A percentile compares a stretch with the other conserved stretches of the same genome.
These are phyloP conservation scores for Ictalurus punctatus DNA, from an alignment of 2,113 vertebrate species.

Conservation along the genomic window DNA sequence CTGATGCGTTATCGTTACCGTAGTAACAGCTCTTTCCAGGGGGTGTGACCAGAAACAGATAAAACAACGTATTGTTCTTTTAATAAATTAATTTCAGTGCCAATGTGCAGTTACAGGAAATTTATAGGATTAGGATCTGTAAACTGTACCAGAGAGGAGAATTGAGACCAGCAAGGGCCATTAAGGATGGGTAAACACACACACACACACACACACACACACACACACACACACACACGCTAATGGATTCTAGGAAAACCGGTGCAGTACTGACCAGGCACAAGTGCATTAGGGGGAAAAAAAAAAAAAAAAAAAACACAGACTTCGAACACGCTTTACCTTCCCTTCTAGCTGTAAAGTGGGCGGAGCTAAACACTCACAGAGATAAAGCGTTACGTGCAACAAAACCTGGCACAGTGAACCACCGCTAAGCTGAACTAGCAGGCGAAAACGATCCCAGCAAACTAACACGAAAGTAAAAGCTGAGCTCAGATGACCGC, in stretches of 20 bases:
- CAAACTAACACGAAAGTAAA: background rate
- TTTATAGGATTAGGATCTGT: background rate
- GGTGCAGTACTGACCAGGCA: slow-evolving; percentile 28
- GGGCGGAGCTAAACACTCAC: background rate
- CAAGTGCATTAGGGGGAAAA: slow-evolving; percentile 24
- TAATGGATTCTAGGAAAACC: slow-evolving; percentile 38
- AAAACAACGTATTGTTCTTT: background rate
- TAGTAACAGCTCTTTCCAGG: background rate
- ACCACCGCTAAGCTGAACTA: background rate
- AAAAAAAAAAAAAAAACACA: background rate
- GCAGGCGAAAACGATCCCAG: background rate
- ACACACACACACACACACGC: background rate
- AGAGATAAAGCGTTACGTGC: background rate
- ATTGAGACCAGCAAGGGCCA: background rate
- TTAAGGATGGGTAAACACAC: slow-evolving; percentile 10
- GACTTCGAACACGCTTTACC: background rate
- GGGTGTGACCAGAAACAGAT: background rate
- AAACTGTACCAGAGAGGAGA: background rate
- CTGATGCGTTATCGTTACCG: background rate
- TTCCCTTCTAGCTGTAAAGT: background rate
- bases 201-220: slow-evolving; percentile 5
- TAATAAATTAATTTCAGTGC: background rate
- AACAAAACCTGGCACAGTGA: no score
- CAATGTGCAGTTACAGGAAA: background rate
- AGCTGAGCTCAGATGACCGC: background rate